A percentile compares a stretch with the other conserved stretches of the same genome.
Evolutionary conservation across 2,113 vertebrate genomes (phyloP).

Genomic region (Ceyx melanurus): DNA sequence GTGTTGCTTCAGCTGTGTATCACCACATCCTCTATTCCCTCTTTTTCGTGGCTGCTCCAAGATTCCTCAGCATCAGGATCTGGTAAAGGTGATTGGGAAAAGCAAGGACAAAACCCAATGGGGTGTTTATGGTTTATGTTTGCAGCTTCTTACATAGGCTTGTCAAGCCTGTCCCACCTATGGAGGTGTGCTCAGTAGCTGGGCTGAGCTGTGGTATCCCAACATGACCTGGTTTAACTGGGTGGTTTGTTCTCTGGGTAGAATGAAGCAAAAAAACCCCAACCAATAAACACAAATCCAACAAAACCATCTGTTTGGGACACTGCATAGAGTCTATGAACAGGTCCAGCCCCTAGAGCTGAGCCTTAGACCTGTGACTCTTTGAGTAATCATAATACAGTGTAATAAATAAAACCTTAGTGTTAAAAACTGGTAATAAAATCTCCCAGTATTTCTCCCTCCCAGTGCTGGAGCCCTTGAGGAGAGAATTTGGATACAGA

Average conservation of each 20-base stretch:
- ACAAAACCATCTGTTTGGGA: background rate
- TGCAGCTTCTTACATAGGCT: background rate
- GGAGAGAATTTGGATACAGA: background rate
- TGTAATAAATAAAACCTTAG: background rate
- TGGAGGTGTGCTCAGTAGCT: background rate
- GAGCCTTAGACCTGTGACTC: background rate
- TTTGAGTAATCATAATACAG: background rate
- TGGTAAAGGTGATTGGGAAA: background rate
- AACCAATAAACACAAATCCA: no score
- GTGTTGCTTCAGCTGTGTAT: background rate
- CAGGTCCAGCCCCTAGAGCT: background rate
- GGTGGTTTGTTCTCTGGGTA: background rate
- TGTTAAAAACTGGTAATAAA: background rate
- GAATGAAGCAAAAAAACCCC: background rate
- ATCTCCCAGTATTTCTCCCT: background rate
- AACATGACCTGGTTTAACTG: background rate
- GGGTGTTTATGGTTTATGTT: background rate
- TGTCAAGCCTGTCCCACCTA: background rate
- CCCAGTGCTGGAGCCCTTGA: background rate
- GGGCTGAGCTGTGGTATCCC: background rate
- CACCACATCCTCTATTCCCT: accelerated
- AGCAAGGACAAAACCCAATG: accelerated
- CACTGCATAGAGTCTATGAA: background rate
- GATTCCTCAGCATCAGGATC: background rate
- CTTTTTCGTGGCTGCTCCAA: background rate